Evolutionary conservation across 2,888 invertebrate species (phyloP).

Genomic region (Polia nebulosa): DNA sequence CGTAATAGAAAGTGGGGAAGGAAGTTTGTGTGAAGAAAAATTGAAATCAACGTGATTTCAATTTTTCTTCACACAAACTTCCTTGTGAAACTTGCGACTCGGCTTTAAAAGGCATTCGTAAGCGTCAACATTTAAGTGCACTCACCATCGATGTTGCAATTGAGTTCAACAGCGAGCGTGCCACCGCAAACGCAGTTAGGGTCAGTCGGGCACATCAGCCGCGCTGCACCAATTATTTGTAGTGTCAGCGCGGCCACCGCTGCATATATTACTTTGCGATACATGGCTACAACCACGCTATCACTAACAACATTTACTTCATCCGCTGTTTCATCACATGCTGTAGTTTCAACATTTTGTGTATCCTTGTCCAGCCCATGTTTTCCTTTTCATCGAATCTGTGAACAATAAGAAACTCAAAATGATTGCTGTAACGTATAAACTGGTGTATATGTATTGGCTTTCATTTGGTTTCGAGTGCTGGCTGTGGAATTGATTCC

Average conservation of each 20-base stretch:
- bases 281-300: slow-evolving; percentile 74
- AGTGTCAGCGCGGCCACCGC: slow-evolving; percentile 80
- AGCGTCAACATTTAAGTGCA: slow-evolving; percentile 74
- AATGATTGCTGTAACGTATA: slow-evolving; percentile 54
- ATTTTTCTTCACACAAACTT: slow-evolving; percentile 34
- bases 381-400: slow-evolving; percentile 69
- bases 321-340: slow-evolving; percentile 57
- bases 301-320: slow-evolving; percentile 68
- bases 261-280: slow-evolving; percentile 79
- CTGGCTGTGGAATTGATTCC: slow-evolving; percentile 76
- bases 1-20: slow-evolving; percentile 18
- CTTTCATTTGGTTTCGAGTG: slow-evolving; percentile 69
- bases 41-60: slow-evolving; percentile 41
- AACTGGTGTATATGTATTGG: slow-evolving; percentile 59
- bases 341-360: slow-evolving; percentile 63
- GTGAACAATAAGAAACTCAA: slow-evolving; percentile 70
- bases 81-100: slow-evolving; percentile 17
- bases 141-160: slow-evolving; percentile 89
- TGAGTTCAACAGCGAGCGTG: slow-evolving; percentile 86
- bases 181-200: slow-evolving; percentile 89
- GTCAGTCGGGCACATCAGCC: slow-evolving; percentile 85
- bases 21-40: slow-evolving; percentile 32
- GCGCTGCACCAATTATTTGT: slow-evolving; percentile 84
- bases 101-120: slow-evolving; percentile 68
- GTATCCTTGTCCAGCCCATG: slow-evolving; percentile 56